Conservation (phyloP, 2,113 vertebrate species). For the Sinocyclocheilus rhinocerous region DNA sequence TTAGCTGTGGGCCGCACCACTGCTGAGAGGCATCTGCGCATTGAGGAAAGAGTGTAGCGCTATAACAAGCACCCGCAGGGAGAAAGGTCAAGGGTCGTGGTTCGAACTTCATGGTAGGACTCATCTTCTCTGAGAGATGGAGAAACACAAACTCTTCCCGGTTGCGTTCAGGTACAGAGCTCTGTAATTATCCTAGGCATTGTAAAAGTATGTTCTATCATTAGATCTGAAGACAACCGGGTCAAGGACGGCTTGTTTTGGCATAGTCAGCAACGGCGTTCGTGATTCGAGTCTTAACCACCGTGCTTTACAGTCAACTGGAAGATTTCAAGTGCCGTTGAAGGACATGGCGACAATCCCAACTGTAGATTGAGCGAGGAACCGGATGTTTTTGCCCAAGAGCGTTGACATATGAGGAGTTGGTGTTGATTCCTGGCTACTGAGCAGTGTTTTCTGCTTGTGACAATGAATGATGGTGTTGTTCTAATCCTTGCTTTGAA, state of each 20-base stretch:
- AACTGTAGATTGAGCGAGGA: not conserved
- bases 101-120: slow-evolving; percentile 51
- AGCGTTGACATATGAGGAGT: not conserved
- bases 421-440: slow-evolving; percentile 4
- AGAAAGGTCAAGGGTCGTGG: slow-evolving; percentile 64
- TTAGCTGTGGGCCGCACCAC: not conserved
- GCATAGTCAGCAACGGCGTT: not conserved
- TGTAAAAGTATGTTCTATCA: slow-evolving; percentile 62
- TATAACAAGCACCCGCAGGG: slow-evolving; percentile 65
- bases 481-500: no score
- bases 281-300: slow-evolving; percentile 34
- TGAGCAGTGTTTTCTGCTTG: slow-evolving; percentile 17
- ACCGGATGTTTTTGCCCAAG: slow-evolving; percentile 8
- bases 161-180: slow-evolving; percentile 49
- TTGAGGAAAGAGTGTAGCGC: slow-evolving; percentile 63
- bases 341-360: slow-evolving; percentile 27
- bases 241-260: slow-evolving; percentile 53
- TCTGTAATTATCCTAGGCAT: slow-evolving; percentile 67
- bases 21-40: slow-evolving; percentile 43
- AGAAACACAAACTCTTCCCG: slow-evolving; percentile 15
- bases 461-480: slow-evolving; percentile 53
- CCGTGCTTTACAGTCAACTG: slow-evolving; percentile 19
- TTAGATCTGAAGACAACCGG: slow-evolving; percentile 41
- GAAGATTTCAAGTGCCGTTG: slow-evolving; percentile 23
- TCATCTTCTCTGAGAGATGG: slow-evolving; percentile 50